Base-by-base conservation (phyloP, 2,888 invertebrate genomes). In the Anarsia innoxiella region DNA sequence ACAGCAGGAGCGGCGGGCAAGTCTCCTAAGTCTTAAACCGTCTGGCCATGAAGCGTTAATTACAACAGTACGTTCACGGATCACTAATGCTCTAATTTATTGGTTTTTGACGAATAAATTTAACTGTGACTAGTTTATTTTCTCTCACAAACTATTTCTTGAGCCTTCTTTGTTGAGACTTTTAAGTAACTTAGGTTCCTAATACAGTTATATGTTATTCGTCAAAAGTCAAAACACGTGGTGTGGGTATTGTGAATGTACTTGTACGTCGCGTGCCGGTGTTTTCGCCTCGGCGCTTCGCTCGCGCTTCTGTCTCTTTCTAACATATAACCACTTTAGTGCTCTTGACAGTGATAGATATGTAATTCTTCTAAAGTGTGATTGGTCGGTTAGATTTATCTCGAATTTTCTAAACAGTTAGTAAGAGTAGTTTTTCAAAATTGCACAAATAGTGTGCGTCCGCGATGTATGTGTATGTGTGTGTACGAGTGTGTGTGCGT, bases 21-120 rank as follows among this genome's bases (percentile, higher is more conserved):
- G 74, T 66, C 57, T 62, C 19, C n/a, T n/a, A n/a, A n/a, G n/a
- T 8, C 8, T 25, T 51, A 61, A 68, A 45, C 66, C 74, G 48
- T 68, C 67, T 56, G 79, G 76, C 49, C 66, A 67, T 66, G 83
- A 80, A 68, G 72, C 71, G 53, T 77, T 65, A 66, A 64, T 83
- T 56, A 67, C 67, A 59, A 84, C 79, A 74, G 83, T 84, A 84
- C 69, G 83, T 84, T 58, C 49, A 68, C 59, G 52, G 56, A 59
- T 68, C 55, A 75, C 69, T 75, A 75, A 70, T 66, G 55, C 53
- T 57, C 48, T 60, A 55, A 52, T 42, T 49, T 46, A 43, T 36
- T 23, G 38, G 34, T 42, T 36, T 41, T 56, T 47, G 33, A 46
- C 53, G 54, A 58, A 53, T 48, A 45, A 59, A 49, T 49, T 19